A percentile compares a stretch with the other conserved stretches of the same genome.
phyloP scores from a whole-genome alignment of 2,888 invertebrate species.

The Limenitis camilla region DNA sequence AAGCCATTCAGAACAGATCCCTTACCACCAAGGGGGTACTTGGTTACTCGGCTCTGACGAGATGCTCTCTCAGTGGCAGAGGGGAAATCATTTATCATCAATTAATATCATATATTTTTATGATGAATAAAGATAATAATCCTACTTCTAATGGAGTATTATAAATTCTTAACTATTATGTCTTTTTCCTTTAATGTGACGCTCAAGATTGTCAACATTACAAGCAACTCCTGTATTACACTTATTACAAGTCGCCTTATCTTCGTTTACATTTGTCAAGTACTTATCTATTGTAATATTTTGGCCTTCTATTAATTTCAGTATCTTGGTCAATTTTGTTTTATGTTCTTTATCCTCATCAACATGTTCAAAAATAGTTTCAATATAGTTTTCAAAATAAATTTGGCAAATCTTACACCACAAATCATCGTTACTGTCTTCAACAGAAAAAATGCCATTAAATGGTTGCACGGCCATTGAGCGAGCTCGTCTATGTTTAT shows the following conservation, averaged over 20 bases:
- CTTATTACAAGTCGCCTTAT: constrained; percentile 38
- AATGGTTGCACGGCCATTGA: constrained; percentile 41
- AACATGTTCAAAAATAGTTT: constrained; percentile 43
- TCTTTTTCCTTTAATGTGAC: constrained; percentile 35
- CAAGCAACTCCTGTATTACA: constrained; percentile 40
- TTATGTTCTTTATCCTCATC: constrained; percentile 33
- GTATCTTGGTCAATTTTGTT: constrained; percentile 31
- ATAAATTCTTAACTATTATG: constrained; percentile 4
- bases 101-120: background rate
- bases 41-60: no score
- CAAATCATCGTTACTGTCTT: constrained; percentile 32
- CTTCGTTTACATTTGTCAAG: constrained; percentile 37
- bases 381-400: constrained; percentile 44
- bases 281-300: constrained; percentile 40
- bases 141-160: no score
- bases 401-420: constrained; percentile 48
- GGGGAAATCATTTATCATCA: no score
- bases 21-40: no score
- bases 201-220: constrained; percentile 39
- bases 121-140: no score
- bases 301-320: constrained; percentile 36
- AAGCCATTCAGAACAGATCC: no score
- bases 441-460: constrained; percentile 46
- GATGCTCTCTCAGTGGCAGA: no score
- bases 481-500: constrained; percentile 34